Conservation (phyloP, 92 coral and sea anemone genomes). For the Parazoanthus darwini region DNA sequence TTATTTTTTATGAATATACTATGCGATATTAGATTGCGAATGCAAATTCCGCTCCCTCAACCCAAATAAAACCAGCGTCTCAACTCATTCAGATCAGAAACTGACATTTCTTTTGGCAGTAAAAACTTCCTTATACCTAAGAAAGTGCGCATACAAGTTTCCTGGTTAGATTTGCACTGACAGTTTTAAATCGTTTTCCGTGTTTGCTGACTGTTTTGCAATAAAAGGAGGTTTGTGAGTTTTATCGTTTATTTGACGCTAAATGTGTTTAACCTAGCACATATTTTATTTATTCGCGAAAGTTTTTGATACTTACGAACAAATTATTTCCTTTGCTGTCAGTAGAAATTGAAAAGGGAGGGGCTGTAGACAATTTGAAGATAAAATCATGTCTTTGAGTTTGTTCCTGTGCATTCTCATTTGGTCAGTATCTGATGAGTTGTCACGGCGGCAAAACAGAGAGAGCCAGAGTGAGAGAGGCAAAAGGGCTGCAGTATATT, state of each 20-base stretch:
- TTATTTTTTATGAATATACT: too few species aligned
- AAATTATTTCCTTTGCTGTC: background rate
- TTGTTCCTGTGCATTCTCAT: background rate
- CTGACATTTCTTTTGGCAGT: too few species aligned
- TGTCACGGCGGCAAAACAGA: too few species aligned
- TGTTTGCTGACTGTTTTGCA: too few species aligned
- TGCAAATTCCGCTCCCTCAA: background rate
- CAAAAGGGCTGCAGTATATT: too few species aligned
- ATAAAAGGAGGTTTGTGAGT: background rate
- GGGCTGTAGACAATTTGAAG: background rate
- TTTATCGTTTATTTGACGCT: background rate
- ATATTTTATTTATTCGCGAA: too few species aligned
- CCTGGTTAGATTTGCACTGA: background rate
- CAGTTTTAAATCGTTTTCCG: too few species aligned
- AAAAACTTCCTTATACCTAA: too few species aligned
- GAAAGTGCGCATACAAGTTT: too few species aligned
- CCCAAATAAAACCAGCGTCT: background rate
- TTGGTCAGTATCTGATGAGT: background rate
- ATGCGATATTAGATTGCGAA: too few species aligned
- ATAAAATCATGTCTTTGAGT: background rate
- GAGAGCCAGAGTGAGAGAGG: too few species aligned
- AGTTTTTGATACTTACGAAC: background rate
- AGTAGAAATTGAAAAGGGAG: background rate
- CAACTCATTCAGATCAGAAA: too few species aligned
- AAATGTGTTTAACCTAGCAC: background rate